A percentile compares a stretch with the other conserved stretches of the same genome.
These are phyloP conservation scores for Pygocentrus nattereri DNA, from an alignment of 2,797 vertebrate genomes.

Conservation along the genomic window DNA sequence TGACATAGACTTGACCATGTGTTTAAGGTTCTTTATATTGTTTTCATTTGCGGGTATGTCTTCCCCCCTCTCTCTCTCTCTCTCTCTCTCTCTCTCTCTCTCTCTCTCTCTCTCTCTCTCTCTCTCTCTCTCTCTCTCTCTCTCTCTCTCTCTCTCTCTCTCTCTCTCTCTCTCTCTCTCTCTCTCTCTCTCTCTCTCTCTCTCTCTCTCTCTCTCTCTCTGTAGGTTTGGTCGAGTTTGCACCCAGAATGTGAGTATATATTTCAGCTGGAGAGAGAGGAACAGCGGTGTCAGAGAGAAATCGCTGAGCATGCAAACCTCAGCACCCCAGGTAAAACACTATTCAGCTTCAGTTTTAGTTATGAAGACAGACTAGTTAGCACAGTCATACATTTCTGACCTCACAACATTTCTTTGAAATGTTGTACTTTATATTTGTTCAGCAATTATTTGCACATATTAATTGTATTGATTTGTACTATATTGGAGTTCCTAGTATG, in stretches of 20 bases:
- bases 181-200: background rate
- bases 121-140: no score
- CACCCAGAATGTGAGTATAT: constrained; percentile 84
- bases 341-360: background rate
- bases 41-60: no score
- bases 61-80: no score
- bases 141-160: no score
- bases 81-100: no score
- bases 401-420: background rate
- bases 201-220: constrained; percentile 7
- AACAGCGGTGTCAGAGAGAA: constrained; percentile 71
- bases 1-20: no score
- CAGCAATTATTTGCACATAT: no score
- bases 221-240: constrained; percentile 72
- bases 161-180: background rate
- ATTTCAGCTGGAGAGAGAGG: constrained; percentile 79
- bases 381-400: background rate
- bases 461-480: no score
- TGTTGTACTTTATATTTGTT: no score
- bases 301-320: constrained; percentile 69
- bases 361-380: background rate
- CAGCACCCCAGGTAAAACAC: constrained; percentile 41
- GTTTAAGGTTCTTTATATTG: no score
- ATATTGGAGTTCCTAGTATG: no score
- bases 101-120: no score